phyloP scores from a whole-genome alignment of 2,113 vertebrate species.

The Otus sunia region DNA sequence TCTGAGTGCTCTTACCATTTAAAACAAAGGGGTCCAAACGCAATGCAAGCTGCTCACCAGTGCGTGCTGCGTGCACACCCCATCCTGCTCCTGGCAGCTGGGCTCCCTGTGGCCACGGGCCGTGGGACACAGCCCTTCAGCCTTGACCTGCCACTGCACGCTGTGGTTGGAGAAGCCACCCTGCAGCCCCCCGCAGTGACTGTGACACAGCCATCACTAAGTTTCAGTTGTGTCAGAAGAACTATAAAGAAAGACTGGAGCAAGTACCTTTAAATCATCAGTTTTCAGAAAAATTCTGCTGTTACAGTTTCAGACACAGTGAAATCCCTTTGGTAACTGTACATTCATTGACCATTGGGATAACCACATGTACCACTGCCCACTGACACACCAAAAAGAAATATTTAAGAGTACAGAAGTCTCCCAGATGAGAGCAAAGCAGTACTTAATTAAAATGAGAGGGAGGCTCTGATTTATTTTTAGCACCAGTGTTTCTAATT shows the following conservation, averaged over 20 bases:
- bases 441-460: neutral
- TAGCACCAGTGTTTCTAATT: neutral
- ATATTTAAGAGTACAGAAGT: neutral
- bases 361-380: too few species aligned
- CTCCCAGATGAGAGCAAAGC: neutral
- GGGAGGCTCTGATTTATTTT: neutral
- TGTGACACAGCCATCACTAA: fast-evolving
- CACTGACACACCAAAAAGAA: neutral
- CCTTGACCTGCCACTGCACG: neutral
- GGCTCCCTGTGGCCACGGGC: fast-evolving
- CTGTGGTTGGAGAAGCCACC: fast-evolving
- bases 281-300: neutral
- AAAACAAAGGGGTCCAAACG: fast-evolving
- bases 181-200: fast-evolving
- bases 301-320: neutral
- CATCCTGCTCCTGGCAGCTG: fast-evolving
- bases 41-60: fast-evolving
- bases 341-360: neutral
- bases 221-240: neutral
- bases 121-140: fast-evolving
- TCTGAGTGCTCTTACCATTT: neutral
- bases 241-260: neutral
- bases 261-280: neutral
- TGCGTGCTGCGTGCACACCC: fast-evolving
- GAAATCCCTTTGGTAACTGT: neutral